Conservation (phyloP, 2,888 invertebrate species). For the Xylota segnis region DNA sequence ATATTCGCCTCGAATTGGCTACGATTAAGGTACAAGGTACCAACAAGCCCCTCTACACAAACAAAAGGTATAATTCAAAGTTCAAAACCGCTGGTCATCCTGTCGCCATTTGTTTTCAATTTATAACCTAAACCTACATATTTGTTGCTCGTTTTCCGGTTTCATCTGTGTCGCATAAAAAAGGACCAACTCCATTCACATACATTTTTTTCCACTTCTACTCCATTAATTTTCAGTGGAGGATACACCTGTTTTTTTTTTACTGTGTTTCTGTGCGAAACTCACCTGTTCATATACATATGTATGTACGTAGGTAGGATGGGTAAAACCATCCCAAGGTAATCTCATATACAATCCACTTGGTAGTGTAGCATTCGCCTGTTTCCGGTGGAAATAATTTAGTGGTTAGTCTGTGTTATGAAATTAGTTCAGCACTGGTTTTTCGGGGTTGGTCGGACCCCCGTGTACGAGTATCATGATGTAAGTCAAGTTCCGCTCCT, state of each 20-base stretch:
- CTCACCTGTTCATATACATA: conserved; percentile 23
- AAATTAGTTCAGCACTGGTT: conserved; percentile 23
- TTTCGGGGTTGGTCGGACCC: not conserved
- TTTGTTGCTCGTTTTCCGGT: not conserved
- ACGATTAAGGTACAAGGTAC: too few relatives aligned
- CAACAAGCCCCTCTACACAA: too few relatives aligned
- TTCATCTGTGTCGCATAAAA: conserved; percentile 2
- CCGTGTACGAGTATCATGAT: too few relatives aligned
- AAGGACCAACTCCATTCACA: conserved; percentile 15
- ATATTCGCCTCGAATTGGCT: too few relatives aligned
- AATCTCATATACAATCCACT: conserved; percentile 1
- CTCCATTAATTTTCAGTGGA: not conserved
- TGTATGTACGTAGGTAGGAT: not conserved
- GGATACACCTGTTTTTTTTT: conserved; percentile 36
- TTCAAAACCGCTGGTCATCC: not conserved
- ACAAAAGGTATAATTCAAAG: not conserved
- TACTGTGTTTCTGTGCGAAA: not conserved
- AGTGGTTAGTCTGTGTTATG: conserved; percentile 14
- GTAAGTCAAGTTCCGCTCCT: not conserved
- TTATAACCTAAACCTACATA: not conserved
- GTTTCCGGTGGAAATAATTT: conserved; percentile 32
- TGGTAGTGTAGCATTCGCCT: conserved; percentile 25
- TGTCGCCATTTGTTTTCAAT: not conserved
- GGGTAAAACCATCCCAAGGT: not conserved
- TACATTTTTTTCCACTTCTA: conserved; percentile 12